A percentile compares a stretch with the other conserved stretches of the same genome.
These are phyloP conservation scores for Pterostichus madidus DNA, from an alignment of 2,888 invertebrate species.

Conservation along the genomic window DNA sequence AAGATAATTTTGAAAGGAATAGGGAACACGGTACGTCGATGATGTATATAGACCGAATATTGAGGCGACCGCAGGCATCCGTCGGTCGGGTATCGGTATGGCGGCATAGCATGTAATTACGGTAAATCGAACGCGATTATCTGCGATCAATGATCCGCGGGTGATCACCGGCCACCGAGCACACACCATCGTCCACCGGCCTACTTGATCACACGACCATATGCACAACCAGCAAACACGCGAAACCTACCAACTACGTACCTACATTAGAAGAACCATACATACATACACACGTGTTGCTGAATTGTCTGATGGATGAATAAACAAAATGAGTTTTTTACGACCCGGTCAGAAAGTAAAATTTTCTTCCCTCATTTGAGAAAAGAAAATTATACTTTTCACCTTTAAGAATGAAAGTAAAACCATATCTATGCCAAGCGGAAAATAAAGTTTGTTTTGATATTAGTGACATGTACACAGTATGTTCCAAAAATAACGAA, in stretches of 20 bases:
- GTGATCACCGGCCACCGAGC: slow-evolving; percentile 70
- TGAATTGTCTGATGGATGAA: background rate
- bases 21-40: too few species aligned
- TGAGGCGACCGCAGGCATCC: slow-evolving; percentile 74
- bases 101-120: slow-evolving; percentile 75
- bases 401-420: too few species aligned
- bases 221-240: slow-evolving; percentile 2
- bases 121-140: slow-evolving; percentile 76
- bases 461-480: too few species aligned
- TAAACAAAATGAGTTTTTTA: background rate
- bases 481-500: too few species aligned
- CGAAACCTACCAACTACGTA: background rate
- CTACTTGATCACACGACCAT: slow-evolving; percentile 32
- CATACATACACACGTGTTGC: background rate
- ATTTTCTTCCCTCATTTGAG: too few species aligned
- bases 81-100: slow-evolving; percentile 70
- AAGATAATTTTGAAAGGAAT: too few species aligned
- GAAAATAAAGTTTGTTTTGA: too few species aligned
- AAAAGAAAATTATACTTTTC: too few species aligned
- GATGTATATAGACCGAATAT: background rate
- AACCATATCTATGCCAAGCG: too few species aligned
- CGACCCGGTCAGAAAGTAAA: too few species aligned
- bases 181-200: slow-evolving; percentile 36
- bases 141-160: slow-evolving; percentile 76
- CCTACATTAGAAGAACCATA: background rate